Conservation (phyloP, 2,113 vertebrate species). For the Oreochromis aureus region DNA sequence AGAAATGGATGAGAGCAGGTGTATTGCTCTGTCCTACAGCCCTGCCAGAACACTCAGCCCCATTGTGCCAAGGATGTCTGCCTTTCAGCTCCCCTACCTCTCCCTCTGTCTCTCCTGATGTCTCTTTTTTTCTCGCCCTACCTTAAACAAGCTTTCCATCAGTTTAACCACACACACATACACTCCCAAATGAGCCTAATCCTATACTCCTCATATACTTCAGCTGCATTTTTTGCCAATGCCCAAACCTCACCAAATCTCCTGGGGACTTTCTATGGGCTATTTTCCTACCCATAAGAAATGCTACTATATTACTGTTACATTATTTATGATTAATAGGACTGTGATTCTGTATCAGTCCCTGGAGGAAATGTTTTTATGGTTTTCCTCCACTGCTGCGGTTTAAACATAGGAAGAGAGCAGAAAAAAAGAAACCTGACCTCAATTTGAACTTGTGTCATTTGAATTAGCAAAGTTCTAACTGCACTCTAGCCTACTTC, state of each 20-base stretch:
- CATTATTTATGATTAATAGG: neutral
- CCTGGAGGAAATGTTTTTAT: neutral
- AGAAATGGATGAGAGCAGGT: slow-evolving; percentile 49
- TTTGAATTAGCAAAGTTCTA: neutral
- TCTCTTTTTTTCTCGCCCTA: neutral
- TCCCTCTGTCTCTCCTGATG: neutral
- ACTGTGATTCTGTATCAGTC: neutral
- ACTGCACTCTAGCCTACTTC: neutral
- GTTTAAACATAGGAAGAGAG: neutral
- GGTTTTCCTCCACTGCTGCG: neutral
- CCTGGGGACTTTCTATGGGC: neutral
- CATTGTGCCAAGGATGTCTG: slow-evolving; percentile 27
- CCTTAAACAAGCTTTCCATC: neutral
- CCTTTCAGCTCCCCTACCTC: neutral
- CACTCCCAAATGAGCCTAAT: neutral
- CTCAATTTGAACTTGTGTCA: neutral
- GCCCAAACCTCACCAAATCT: neutral
- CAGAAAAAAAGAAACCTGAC: neutral
- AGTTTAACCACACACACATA: neutral
- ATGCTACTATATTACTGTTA: neutral
- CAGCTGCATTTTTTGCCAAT: neutral
- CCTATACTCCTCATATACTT: neutral
- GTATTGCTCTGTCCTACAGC: slow-evolving; percentile 15
- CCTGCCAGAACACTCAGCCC: slow-evolving; percentile 22
- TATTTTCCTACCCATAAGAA: neutral